A percentile compares a stretch with the other conserved stretches of the same genome.
These are phyloP conservation scores for Hippocampus kuda DNA, from an alignment of 2,797 vertebrate species.

Conservation along the genomic window DNA sequence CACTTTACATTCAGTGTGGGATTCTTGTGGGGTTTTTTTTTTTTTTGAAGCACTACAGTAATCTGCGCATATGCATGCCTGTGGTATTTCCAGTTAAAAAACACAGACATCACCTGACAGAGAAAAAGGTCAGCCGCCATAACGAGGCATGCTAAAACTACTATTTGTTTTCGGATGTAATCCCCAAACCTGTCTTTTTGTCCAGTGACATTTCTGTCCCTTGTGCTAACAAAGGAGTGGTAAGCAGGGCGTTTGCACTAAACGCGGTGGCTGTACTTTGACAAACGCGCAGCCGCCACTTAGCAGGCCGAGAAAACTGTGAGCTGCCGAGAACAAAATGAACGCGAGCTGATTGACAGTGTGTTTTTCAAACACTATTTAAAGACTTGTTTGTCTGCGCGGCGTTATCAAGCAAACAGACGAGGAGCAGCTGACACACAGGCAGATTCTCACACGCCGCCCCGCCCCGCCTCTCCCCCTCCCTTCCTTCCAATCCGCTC, in stretches of 20 bases:
- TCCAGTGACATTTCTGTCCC: conserved; percentile 39
- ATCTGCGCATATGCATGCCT: conserved; percentile 4
- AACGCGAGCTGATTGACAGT: not conserved
- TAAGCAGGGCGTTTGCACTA: not conserved
- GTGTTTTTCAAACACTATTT: conserved; percentile 1
- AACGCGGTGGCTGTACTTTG: not conserved
- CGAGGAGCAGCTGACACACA: conserved; percentile 20
- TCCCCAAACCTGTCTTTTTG: conserved; percentile 45
- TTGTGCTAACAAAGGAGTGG: conserved; percentile 33
- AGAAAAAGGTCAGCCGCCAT: conserved; percentile 41
- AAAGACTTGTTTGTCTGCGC: conserved; percentile 1
- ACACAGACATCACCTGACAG: conserved; percentile 20
- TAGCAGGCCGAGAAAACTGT: not conserved
- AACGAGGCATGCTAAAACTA: conserved; percentile 42
- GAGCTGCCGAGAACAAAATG: not conserved
- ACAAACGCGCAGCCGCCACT: not conserved
- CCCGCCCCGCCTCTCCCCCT: conserved; percentile 21
- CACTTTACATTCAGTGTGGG: conserved; percentile 3
- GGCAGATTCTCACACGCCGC: conserved; percentile 36
- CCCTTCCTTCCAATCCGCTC: conserved; percentile 7
- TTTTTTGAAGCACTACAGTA: not conserved
- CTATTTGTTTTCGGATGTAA: conserved; percentile 56
- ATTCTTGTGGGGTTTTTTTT: conserved; percentile 9
- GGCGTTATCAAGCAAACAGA: conserved; percentile 15
- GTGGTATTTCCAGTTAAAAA: conserved; percentile 15